These are phyloP conservation scores for Cyaniris semiargus DNA, from an alignment of 2,888 invertebrate genomes.

Conservation along the genomic window DNA sequence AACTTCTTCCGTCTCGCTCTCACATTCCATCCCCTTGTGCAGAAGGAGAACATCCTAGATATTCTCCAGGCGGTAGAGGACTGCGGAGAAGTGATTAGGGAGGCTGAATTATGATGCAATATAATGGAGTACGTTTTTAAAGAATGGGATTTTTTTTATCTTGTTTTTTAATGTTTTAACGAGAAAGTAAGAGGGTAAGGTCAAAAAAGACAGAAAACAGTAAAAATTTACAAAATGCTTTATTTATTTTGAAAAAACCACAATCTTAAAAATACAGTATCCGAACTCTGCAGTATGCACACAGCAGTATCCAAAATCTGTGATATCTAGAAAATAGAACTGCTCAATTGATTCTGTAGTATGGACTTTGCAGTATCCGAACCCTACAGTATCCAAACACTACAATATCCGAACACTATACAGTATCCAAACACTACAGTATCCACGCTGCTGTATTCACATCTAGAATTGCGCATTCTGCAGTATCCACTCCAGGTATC, in stretches of 20 bases:
- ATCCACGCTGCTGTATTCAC: not conserved
- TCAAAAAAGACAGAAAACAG: no score
- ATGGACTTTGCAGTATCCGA: no score
- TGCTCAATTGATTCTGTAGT: conserved; percentile 36
- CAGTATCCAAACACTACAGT: not conserved
- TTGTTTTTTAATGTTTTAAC: no score
- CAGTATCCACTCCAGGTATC: conserved; percentile 86
- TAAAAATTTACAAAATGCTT: not conserved
- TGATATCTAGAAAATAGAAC: conserved; percentile 52
- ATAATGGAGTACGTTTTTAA: not conserved
- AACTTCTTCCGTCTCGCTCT: conserved; percentile 90
- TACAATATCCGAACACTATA: no score
- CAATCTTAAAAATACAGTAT: no score
- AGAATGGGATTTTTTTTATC: not conserved
- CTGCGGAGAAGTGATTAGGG: conserved; percentile 71
- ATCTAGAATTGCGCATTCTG: conserved; percentile 73
- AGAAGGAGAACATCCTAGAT: conserved; percentile 80
- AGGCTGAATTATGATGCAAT: conserved; percentile 44
- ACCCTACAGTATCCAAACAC: no score
- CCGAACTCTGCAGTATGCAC: not conserved
- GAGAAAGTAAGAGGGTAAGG: no score
- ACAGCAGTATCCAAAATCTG: conserved; percentile 32
- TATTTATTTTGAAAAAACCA: not conserved
- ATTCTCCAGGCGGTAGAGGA: conserved; percentile 84
- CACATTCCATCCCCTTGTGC: conserved; percentile 84